These are phyloP conservation scores for Monochamus saltuarius DNA, from an alignment of 1,140 invertebrate genomes.

Conservation along the genomic window DNA sequence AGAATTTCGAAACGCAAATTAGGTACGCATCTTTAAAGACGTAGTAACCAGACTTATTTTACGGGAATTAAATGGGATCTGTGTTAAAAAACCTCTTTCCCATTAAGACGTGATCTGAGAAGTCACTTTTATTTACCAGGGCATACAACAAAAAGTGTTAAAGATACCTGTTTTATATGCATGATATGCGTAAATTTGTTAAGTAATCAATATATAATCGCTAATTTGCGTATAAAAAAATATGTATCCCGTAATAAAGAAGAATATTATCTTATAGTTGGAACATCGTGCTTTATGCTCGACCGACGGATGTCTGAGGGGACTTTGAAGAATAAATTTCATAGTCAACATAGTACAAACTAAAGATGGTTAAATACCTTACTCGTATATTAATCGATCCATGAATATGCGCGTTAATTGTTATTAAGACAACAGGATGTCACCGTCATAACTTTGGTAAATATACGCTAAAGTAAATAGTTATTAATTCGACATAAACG, in stretches of 20 bases:
- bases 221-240: neutral
- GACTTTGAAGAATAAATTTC: too few relatives aligned
- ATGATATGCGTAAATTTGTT: too few relatives aligned
- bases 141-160: too few relatives aligned
- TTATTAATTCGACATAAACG: slow-evolving; percentile 16
- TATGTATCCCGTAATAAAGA: slow-evolving; percentile 1
- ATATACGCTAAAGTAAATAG: slow-evolving; percentile 25
- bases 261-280: too few relatives aligned
- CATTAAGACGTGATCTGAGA: slow-evolving; percentile 1
- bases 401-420: slow-evolving; percentile 6
- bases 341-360: too few relatives aligned
- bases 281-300: too few relatives aligned
- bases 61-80: slow-evolving; percentile 19
- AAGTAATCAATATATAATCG: too few relatives aligned
- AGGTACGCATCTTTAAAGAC: slow-evolving; percentile 23
- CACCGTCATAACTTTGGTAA: slow-evolving; percentile 25
- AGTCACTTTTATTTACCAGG: neutral
- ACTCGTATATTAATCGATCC: too few relatives aligned
- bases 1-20: slow-evolving; percentile 19
- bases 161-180: too few relatives aligned
- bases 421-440: slow-evolving; percentile 28
- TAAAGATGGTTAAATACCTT: too few relatives aligned
- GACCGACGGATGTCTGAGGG: too few relatives aligned
- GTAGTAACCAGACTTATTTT: slow-evolving; percentile 18
- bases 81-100: slow-evolving; percentile 18